These are phyloP conservation scores for Harpalus rufipes DNA, from an alignment of 2,888 invertebrate species.

Conservation along the genomic window DNA sequence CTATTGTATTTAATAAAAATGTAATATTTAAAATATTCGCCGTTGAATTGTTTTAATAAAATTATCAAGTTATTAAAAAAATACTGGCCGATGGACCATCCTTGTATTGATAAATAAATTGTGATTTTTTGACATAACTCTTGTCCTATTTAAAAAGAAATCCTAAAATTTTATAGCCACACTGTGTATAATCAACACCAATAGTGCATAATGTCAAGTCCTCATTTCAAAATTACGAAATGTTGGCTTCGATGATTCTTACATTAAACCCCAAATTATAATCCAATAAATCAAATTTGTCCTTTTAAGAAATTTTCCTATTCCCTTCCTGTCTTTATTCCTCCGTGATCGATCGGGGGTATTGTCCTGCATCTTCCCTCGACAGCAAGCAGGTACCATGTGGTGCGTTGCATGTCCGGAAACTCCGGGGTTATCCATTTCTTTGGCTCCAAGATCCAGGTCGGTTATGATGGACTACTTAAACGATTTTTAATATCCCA, in stretches of 20 bases:
- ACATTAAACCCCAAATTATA: background rate
- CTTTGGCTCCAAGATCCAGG: background rate
- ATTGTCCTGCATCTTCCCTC: conserved; percentile 46
- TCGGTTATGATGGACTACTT: background rate
- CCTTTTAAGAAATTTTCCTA: background rate
- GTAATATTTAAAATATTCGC: too few relatives aligned
- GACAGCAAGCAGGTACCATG: conserved; percentile 22
- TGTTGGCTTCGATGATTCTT: background rate
- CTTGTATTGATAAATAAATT: too few relatives aligned
- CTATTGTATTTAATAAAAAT: too few relatives aligned
- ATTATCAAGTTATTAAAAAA: too few relatives aligned
- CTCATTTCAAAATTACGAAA: too few relatives aligned
- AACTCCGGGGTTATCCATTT: background rate
- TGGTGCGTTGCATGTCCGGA: conserved; percentile 61
- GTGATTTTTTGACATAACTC: too few relatives aligned
- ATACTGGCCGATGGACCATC: too few relatives aligned
- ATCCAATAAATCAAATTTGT: background rate
- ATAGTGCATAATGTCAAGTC: too few relatives aligned
- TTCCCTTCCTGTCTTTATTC: background rate
- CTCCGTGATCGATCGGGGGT: conserved; percentile 34
- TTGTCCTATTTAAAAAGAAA: too few relatives aligned
- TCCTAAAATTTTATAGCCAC: too few relatives aligned
- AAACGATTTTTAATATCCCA: conserved; percentile 1
- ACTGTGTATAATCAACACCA: too few relatives aligned
- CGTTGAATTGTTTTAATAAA: too few relatives aligned